Base-by-base conservation (phyloP, 2,113 vertebrate genomes). In the Ciconia boyciana region DNA sequence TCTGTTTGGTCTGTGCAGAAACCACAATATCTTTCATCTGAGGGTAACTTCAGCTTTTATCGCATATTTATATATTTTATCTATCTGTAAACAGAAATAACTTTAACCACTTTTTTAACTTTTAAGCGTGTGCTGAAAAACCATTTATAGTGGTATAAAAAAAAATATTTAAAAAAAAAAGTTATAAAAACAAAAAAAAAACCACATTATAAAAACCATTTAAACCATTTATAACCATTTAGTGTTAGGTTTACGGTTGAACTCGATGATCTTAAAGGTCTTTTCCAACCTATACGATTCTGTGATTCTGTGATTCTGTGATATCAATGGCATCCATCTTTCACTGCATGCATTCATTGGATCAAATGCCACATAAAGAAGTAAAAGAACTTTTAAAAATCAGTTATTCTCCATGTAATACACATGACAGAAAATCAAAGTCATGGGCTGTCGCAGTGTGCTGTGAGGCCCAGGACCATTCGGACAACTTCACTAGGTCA, bases 381-480 rank as follows among this genome's bases (percentile, higher is more conserved):
- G 28, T 34, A 79, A 39, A 49, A 57, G 11, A 10, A 0, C 3
- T 7, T 52, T 39, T 90, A 39, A 16, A 20, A 44, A 49, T 17
- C 22, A 17, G 5, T n/a, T 71, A 20, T 64, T 68, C 20, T 87
- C 24, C 16, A 22, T 0, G 1, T 41, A 62, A 75, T 25, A 66
- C 1, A 20, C 19, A 54, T 0, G 0, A 66, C 15, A 87, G 26
- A 65, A 70, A 68, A 62, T 7, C 31, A 57, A 69, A 83, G 15
- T 17, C 7, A 18, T 3, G 17, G 18, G 34, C 24, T 78, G 36
- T 9, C 0, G 0, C n/a, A 52, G 28, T 9, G 11, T 36, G 44
- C 25, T 52, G 25, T 16, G 57, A 69, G 7, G 24, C 32, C 15
- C 19, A 20, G 29, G 68, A 88, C 18, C 16, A 41, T 10, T 39